Evolutionary conservation across 1,140 invertebrate species (phyloP).

Genomic region (Phthorimaea operculella): DNA sequence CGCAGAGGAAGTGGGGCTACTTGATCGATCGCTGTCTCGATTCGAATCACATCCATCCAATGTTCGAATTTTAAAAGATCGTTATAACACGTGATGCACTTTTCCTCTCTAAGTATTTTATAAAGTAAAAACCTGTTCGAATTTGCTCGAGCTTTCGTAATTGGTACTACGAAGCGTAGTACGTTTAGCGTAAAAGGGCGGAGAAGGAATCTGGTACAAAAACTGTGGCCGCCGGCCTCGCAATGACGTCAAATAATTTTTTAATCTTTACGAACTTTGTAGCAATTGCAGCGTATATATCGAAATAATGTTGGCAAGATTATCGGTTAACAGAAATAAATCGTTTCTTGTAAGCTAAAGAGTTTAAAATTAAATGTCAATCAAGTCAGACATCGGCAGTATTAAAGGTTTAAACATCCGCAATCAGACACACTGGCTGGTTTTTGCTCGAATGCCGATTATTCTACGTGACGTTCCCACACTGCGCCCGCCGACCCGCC

Average conservation of each 20-base stretch:
- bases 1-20: slow-evolving; percentile 4
- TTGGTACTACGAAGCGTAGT: slow-evolving; percentile 5
- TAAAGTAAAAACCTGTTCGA: neutral
- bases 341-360: slow-evolving; percentile 2
- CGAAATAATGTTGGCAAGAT: neutral
- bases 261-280: too few relatives aligned
- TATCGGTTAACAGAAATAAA: slow-evolving; percentile 2
- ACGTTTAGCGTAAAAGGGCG: slow-evolving; percentile 1
- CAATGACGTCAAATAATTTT: neutral
- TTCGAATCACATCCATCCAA: slow-evolving; percentile 2
- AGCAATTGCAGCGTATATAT: slow-evolving; percentile 1
- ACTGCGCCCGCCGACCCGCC: slow-evolving; percentile 21
- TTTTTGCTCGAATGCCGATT: slow-evolving; percentile 54
- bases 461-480: slow-evolving; percentile 62
- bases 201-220: neutral
- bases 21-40: slow-evolving; percentile 7
- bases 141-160: neutral
- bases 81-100: slow-evolving; percentile 2
- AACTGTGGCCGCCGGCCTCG: neutral
- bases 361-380: slow-evolving; percentile 26
- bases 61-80: neutral
- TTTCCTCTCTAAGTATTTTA: neutral
- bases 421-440: slow-evolving; percentile 28
- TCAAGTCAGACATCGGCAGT: slow-evolving; percentile 22
- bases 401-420: slow-evolving; percentile 24